Evolutionary conservation across 2,888 invertebrate genomes (phyloP).

Genomic region (Dermolepida albohirtum): DNA sequence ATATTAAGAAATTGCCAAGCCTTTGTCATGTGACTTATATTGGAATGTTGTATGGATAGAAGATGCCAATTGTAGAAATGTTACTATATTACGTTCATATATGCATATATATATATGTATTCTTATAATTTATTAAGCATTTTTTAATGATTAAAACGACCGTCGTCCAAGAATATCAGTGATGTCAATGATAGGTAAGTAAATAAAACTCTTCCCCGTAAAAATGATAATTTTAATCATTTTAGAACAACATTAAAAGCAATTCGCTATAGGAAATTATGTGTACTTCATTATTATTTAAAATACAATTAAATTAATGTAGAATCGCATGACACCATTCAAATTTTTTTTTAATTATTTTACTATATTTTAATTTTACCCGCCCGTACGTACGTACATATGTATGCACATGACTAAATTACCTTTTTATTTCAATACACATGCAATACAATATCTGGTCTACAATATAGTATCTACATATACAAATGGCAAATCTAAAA

Average conservation of each 20-base stretch:
- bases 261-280: too few species aligned
- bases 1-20: conserved; percentile 51
- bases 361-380: too few species aligned
- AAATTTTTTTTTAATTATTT: too few species aligned
- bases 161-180: conserved; percentile 22
- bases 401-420: too few species aligned
- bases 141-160: conserved; percentile 5
- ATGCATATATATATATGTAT: conserved; percentile 27
- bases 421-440: too few species aligned
- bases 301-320: too few species aligned
- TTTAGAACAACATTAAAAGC: too few species aligned
- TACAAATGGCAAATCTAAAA: conserved; percentile 40
- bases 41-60: conserved; percentile 52
- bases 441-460: not conserved
- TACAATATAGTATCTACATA: conserved; percentile 11
- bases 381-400: too few species aligned
- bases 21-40: conserved; percentile 54
- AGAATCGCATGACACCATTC: too few species aligned
- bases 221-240: conserved; percentile 8
- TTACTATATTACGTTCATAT: conserved; percentile 44
- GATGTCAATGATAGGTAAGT: conserved; percentile 42
- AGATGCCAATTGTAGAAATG: conserved; percentile 52
- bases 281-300: too few species aligned
- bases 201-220: conserved; percentile 17
- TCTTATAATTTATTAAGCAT: conserved; percentile 9